Evolutionary conservation across 2,888 invertebrate species (phyloP).

Genomic region (Drosophila kanekoi): DNA sequence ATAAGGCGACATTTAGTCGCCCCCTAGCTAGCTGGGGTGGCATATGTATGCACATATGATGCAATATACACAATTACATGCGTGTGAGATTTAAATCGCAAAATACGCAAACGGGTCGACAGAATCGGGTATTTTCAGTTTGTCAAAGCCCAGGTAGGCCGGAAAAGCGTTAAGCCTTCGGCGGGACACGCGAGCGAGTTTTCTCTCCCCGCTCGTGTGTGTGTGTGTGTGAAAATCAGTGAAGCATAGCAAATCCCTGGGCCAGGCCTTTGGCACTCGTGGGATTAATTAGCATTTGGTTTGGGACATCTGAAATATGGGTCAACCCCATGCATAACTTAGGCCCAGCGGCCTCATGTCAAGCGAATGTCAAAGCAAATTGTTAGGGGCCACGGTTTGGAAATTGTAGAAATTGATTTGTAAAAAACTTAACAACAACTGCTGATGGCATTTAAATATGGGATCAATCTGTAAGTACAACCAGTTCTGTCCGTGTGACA

Average conservation of each 20-base stretch:
- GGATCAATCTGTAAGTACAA: slow-evolving; percentile 21
- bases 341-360: slow-evolving; percentile 45
- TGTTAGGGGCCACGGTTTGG: too few species aligned
- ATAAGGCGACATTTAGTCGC: slow-evolving; percentile 49
- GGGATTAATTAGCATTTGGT: slow-evolving; percentile 79
- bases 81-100: slow-evolving; percentile 71
- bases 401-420: slow-evolving; percentile 64
- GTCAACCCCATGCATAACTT: slow-evolving; percentile 47
- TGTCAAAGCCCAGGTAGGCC: slow-evolving; percentile 40
- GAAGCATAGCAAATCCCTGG: slow-evolving; percentile 61
- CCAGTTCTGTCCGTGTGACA: slow-evolving; percentile 51
- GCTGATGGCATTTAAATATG: slow-evolving; percentile 49
- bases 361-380: slow-evolving; percentile 79
- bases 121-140: slow-evolving; percentile 1
- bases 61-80: slow-evolving; percentile 74
- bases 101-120: slow-evolving; percentile 7
- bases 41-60: slow-evolving; percentile 17
- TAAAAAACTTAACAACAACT: slow-evolving; percentile 37
- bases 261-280: slow-evolving; percentile 41
- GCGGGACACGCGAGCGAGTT: slow-evolving; percentile 47
- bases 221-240: slow-evolving; percentile 75
- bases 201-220: not conserved
- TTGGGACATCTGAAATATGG: slow-evolving; percentile 46
- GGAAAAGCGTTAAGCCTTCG: slow-evolving; percentile 51
- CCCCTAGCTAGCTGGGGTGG: slow-evolving; percentile 7